Evolutionary conservation across 1,140 invertebrate species (phyloP).

Genomic region (Brachionus rubens): DNA sequence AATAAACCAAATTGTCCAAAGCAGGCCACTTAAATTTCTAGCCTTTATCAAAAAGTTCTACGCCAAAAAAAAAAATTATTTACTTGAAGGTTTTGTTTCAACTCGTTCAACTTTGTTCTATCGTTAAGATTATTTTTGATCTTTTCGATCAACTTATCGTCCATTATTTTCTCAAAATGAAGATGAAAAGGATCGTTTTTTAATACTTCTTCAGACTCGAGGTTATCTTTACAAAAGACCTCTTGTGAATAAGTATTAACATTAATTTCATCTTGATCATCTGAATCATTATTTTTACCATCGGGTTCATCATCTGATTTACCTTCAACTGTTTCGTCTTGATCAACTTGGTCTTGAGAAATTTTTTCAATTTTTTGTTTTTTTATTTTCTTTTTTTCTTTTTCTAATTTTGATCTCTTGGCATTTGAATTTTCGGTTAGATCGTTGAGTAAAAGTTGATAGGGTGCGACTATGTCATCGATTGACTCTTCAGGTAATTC

Average conservation of each 20-base stretch:
- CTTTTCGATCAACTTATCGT: not conserved
- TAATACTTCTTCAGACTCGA: slow-evolving; percentile 6
- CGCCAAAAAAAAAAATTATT: not conserved
- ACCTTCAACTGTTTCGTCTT: not conserved
- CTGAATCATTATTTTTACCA: too few species aligned
- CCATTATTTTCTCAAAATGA: slow-evolving; percentile 27
- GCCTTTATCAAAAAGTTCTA: too few species aligned
- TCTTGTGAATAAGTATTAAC: slow-evolving; percentile 23
- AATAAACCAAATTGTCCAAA: slow-evolving; percentile 1
- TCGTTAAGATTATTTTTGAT: slow-evolving; percentile 4
- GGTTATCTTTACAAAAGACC: slow-evolving; percentile 28
- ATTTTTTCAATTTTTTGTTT: not conserved
- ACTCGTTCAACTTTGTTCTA: not conserved
- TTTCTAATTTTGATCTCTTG: not conserved
- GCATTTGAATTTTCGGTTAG: not conserved
- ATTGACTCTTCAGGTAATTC: not conserved
- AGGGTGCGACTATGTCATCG: not conserved
- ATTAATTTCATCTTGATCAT: not conserved
- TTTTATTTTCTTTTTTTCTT: not conserved
- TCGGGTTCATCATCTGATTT: not conserved
- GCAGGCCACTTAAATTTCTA: slow-evolving; percentile 29
- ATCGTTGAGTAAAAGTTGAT: not conserved
- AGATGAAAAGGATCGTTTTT: slow-evolving; percentile 45
- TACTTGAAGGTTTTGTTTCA: slow-evolving; percentile 2
- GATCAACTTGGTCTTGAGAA: not conserved